phyloP scores from a whole-genome alignment of 2,113 vertebrate genomes.

The Glaucomys volans region DNA sequence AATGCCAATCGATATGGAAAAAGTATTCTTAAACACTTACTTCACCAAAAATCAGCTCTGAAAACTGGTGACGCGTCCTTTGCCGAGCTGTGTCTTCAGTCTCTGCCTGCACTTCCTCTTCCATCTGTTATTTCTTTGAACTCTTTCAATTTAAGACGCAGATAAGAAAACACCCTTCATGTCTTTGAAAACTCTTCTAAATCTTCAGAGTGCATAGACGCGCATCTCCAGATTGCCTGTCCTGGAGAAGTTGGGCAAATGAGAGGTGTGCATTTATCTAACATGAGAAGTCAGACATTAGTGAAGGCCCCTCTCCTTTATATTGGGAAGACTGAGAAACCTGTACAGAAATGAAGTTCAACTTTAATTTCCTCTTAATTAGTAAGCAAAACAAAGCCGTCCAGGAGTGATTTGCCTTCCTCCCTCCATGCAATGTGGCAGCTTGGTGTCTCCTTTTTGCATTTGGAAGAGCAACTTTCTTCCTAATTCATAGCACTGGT shows the following conservation, averaged over 20 bases:
- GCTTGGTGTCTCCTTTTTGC: background rate
- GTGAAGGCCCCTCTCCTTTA: background rate
- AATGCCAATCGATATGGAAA: background rate
- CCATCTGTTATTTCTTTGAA: background rate
- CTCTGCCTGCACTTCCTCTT: background rate
- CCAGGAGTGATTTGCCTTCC: background rate
- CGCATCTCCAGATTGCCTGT: background rate
- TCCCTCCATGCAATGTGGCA: background rate
- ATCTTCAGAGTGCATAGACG: background rate
- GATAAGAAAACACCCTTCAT: background rate
- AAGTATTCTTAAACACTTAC: background rate
- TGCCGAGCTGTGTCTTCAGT: background rate
- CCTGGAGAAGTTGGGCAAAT: background rate
- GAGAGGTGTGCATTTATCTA: background rate
- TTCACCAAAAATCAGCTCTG: constrained; percentile 5
- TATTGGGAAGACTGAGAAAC: background rate
- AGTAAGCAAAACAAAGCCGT: background rate
- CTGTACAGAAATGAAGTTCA: background rate
- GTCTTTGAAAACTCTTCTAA: constrained; percentile 21
- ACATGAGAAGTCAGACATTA: background rate
- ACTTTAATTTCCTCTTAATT: background rate
- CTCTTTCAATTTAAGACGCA: background rate
- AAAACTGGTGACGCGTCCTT: background rate
- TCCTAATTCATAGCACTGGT: background rate
- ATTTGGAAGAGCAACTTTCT: background rate